Conservation (phyloP, 2,797 vertebrate genomes). For the Pantherophis alleghaniensis region DNA sequence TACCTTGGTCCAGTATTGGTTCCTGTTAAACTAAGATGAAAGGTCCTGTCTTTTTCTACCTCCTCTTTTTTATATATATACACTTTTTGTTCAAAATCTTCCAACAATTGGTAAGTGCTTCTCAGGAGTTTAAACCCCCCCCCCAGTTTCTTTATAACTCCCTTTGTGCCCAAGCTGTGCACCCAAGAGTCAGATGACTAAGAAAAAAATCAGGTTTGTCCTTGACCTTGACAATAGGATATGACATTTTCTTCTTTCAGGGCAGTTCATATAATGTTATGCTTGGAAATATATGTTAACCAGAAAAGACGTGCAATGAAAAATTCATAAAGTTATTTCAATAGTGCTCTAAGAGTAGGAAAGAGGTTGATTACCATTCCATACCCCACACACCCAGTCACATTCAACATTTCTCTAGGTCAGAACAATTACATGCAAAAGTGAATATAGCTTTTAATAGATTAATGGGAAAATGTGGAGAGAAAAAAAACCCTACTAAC, state of each 20-base stretch:
- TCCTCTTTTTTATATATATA: not conserved
- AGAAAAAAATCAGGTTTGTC: not conserved
- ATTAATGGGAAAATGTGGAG: not conserved
- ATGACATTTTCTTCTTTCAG: not conserved
- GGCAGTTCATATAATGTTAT: not conserved
- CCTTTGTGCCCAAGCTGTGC: not conserved
- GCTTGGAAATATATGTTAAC: not conserved
- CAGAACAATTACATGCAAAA: not conserved
- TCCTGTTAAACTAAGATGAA: not conserved
- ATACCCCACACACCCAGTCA: not conserved
- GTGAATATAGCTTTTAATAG: not conserved
- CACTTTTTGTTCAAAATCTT: not conserved
- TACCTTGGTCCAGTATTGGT: not conserved
- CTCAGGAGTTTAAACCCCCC: not conserved
- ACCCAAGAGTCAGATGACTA: not conserved
- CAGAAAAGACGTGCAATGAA: not conserved
- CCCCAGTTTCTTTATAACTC: not conserved
- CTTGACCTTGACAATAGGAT: not conserved
- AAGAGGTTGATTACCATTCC: not conserved
- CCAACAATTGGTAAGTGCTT: not conserved
- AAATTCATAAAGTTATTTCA: not conserved
- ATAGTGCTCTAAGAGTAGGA: not conserved
- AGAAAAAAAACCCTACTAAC: not conserved
- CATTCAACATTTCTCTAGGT: not conserved
- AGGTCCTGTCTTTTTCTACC: not conserved